A percentile compares a stretch with the other conserved stretches of the same genome.
Evolutionary conservation across 2,888 invertebrate genomes (phyloP).

Genomic region (Drosophila pullipes): DNA sequence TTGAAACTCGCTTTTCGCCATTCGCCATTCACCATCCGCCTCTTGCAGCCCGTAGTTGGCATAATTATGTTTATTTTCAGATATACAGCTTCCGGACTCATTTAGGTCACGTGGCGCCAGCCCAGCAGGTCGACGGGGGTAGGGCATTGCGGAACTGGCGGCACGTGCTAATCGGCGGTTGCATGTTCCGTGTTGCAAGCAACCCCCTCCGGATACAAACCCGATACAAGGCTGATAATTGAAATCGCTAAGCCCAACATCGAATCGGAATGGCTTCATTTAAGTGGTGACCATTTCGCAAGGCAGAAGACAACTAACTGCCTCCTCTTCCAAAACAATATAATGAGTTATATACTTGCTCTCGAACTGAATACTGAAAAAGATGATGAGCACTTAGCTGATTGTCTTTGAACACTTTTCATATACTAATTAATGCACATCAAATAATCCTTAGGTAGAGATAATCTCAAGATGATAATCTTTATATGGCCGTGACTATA

Average conservation of each 20-base stretch:
- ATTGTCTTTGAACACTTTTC: slow-evolving; percentile 54
- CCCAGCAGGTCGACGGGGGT: slow-evolving; percentile 14
- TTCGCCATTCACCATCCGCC: neutral
- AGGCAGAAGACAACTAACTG: neutral
- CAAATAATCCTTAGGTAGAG: neutral
- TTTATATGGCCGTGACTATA: neutral
- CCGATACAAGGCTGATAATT: slow-evolving; percentile 66
- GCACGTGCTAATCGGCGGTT: slow-evolving; percentile 82
- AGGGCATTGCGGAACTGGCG: slow-evolving; percentile 40
- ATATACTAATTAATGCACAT: slow-evolving; percentile 16
- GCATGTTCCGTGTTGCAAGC: slow-evolving; percentile 47
- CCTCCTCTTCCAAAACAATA: slow-evolving; percentile 7
- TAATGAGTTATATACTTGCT: neutral
- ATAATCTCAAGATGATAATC: neutral
- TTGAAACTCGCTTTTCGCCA: slow-evolving; percentile 39
- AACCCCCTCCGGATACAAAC: slow-evolving; percentile 11
- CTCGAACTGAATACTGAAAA: neutral
- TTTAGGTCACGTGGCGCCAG: slow-evolving; percentile 69
- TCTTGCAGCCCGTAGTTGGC: slow-evolving; percentile 32
- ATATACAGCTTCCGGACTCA: slow-evolving; percentile 50
- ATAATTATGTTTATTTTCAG: slow-evolving; percentile 80
- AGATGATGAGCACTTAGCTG: slow-evolving; percentile 48
- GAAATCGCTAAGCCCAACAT: slow-evolving; percentile 69
- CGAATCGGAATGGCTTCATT: slow-evolving; percentile 73
- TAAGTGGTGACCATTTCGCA: slow-evolving; percentile 56